Evolutionary conservation across 2,797 vertebrate genomes (phyloP).

Genomic region (Enteromius radiatus): DNA sequence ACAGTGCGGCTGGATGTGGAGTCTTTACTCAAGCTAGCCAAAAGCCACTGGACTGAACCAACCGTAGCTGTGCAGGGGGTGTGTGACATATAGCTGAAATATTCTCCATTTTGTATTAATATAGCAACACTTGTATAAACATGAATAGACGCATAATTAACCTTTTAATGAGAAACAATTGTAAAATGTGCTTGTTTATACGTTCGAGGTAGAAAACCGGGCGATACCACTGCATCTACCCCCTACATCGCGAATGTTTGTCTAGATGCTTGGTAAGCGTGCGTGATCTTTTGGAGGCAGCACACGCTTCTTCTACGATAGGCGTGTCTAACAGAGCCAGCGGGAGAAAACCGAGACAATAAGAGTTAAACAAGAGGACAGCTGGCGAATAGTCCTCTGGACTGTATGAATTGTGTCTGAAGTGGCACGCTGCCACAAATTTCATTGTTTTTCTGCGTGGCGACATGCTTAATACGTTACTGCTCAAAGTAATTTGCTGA

Average conservation of each 20-base stretch:
- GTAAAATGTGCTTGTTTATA: background rate
- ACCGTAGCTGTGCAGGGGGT: background rate
- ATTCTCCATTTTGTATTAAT: background rate
- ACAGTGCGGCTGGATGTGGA: slow-evolving; percentile 38
- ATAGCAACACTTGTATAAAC: background rate
- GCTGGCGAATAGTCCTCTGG: slow-evolving; percentile 64
- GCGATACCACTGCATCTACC: background rate
- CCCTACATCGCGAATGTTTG: slow-evolving; percentile 19
- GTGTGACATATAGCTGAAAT: accelerated
- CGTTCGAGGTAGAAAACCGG: background rate
- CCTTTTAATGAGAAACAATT: accelerated
- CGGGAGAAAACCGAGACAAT: slow-evolving; percentile 60
- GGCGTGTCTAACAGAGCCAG: slow-evolving; percentile 52
- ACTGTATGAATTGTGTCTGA: slow-evolving; percentile 53
- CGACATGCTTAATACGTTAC: background rate
- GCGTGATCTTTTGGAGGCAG: slow-evolving; percentile 50
- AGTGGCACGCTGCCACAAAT: slow-evolving; percentile 31
- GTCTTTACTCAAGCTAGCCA: slow-evolving; percentile 62
- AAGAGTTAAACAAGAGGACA: slow-evolving; percentile 67
- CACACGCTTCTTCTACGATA: slow-evolving; percentile 65
- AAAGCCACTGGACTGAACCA: slow-evolving; percentile 69
- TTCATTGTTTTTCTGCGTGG: slow-evolving; percentile 16
- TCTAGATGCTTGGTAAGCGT: slow-evolving; percentile 16
- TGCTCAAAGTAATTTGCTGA: slow-evolving; percentile 11
- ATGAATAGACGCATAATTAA: accelerated